Evolutionary conservation across 2,113 vertebrate species (phyloP), one percentile per base, ranked within the genome.

Genomic region (Sphaerodactylus townsendi): DNA sequence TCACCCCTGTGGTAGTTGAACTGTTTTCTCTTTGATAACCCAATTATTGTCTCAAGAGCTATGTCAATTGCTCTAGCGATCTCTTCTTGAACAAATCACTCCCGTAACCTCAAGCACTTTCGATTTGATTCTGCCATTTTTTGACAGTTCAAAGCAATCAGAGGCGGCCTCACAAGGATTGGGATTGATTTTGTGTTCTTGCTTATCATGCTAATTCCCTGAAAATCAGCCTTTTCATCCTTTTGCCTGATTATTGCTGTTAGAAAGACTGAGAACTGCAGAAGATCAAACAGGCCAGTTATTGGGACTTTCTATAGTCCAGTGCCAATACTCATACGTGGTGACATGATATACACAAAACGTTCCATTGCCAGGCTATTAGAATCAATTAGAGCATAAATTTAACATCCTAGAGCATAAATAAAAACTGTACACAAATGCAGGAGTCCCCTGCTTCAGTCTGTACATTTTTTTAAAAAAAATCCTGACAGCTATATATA

Each of bases 1-100:
- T 98, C 97, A 97, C 97, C 98, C 98, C 98, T 96, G 98, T 98
- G 98, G 98, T 99, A 99, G 98, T 99, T 98, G 98, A 99, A 99
- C 98, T 99, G 99, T 99, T 99, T 99, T 99, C 98, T 98, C 99
- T 99, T 99, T 99, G 99, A 99, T 99, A 99, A 99, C 99, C 98
- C 98, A 99, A 99, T 99, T 99, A 99, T 99, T 99, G 98, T 99
- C 98, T 99, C 97, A 98, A 99, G 98, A 99, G 98, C 98, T 99
- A 98, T 99, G 99, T 99, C 99, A 99, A 99, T 99, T 99, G 99
- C 98, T 98, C 97, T 96, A 98, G 98, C 98, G 98, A 99, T 99
- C 98, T 98, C 98, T 99, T 99, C 98, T 99, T 98, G 97, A 99
- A 99, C 98, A 99, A 99, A 99, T 99, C 98, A 99, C 98, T 99